A percentile compares a stretch with the other conserved stretches of the same genome.
phyloP scores from a whole-genome alignment of 1,140 invertebrate species.

The Thalassaphorura encarpata region DNA sequence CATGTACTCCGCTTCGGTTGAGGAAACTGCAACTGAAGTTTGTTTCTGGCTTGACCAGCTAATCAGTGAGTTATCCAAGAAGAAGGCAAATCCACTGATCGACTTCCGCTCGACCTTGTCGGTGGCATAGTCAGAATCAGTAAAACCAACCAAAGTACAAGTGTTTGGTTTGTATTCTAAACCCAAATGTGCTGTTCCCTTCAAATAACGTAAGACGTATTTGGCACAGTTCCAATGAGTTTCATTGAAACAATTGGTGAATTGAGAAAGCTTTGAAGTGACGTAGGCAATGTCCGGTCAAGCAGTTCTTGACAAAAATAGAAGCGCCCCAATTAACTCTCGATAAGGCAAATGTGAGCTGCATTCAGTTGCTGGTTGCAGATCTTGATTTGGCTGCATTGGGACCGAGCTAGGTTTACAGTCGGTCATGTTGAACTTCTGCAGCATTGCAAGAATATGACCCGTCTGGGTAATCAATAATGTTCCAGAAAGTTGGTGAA shows the following conservation, averaged over 20 bases:
- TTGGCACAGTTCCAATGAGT: constrained; percentile 37
- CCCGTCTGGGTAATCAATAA: neutral
- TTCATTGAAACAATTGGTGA: constrained; percentile 33
- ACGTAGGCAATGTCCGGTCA: constrained; percentile 39
- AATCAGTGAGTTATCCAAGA: constrained; percentile 28
- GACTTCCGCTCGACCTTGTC: constrained; percentile 23
- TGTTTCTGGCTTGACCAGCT: constrained; percentile 34
- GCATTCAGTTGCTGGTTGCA: constrained; percentile 7
- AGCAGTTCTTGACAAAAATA: constrained; percentile 37
- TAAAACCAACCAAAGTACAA: constrained; percentile 18
- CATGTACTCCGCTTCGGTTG: constrained; percentile 35
- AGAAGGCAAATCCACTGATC: constrained; percentile 24
- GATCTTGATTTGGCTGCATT: constrained; percentile 32
- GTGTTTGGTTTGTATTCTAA: constrained; percentile 4
- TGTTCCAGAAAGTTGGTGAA: neutral
- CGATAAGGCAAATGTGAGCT: constrained; percentile 29
- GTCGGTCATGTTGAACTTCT: neutral
- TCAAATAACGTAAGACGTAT: constrained; percentile 38
- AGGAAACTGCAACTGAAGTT: constrained; percentile 28
- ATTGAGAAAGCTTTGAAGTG: constrained; percentile 36
- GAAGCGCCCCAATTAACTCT: constrained; percentile 36
- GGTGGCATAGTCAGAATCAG: constrained; percentile 33
- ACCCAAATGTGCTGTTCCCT: constrained; percentile 30
- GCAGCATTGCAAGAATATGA: neutral
- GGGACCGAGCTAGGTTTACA: constrained; percentile 27